Conservation (phyloP, 2,797 vertebrate species). For the Gastrophryne carolinensis region DNA sequence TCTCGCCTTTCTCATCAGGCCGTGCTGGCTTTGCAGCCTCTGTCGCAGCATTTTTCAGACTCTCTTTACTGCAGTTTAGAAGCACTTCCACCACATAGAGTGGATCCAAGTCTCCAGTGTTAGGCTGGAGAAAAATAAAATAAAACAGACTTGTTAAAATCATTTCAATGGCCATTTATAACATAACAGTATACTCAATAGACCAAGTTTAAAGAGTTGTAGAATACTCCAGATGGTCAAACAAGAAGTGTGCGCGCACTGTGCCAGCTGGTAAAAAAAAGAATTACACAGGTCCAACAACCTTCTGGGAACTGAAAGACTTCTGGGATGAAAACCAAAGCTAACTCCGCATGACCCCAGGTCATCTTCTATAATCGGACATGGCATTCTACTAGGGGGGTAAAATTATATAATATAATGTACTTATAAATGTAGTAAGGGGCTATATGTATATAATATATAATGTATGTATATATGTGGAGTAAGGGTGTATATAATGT, state of each 20-base stretch:
- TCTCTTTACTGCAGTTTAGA: constrained; percentile 91
- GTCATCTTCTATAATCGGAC: neutral
- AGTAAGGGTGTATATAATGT: too few species aligned
- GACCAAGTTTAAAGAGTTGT: neutral
- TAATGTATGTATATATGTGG: too few species aligned
- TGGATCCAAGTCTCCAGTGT: constrained; percentile 80
- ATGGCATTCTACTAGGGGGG: too few species aligned
- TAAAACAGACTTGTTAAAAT: neutral
- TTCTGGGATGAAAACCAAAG: neutral
- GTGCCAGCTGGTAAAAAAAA: neutral
- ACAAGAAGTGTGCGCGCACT: neutral
- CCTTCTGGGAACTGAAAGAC: neutral
- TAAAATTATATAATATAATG: too few species aligned
- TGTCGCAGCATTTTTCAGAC: constrained; percentile 86
- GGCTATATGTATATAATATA: too few species aligned
- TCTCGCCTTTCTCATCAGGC: constrained; percentile 88
- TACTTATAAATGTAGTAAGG: too few species aligned
- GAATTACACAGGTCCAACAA: neutral
- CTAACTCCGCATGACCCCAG: neutral
- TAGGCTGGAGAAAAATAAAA: constrained; percentile 67
- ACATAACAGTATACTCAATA: neutral
- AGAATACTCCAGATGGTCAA: neutral
- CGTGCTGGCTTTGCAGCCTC: constrained; percentile 86
- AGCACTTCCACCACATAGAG: constrained; percentile 92
- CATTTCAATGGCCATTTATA: neutral